A percentile compares a stretch with the other conserved stretches of the same genome.
phyloP scores from a whole-genome alignment of 2,888 invertebrate species.

The Cataglyphis rosenhaueri region DNA sequence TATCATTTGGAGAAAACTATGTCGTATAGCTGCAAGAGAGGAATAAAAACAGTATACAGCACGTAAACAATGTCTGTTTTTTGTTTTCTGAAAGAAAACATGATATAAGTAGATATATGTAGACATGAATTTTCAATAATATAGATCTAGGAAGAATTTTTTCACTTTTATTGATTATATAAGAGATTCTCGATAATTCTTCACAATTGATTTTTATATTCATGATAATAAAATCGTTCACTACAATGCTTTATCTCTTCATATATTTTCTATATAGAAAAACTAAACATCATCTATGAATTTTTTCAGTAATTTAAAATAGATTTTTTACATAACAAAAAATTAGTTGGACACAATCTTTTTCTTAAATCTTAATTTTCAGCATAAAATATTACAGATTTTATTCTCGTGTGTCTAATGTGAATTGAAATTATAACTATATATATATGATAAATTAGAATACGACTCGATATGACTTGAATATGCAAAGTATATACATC shows the following conservation, averaged over 20 bases:
- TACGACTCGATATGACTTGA: constrained; percentile 16
- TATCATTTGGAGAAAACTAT: constrained; percentile 34
- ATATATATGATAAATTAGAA: not conserved
- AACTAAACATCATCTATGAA: not conserved
- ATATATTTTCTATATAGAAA: not conserved
- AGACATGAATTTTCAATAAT: not conserved
- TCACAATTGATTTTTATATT: not conserved
- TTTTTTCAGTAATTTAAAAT: not conserved
- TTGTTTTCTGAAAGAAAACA: not conserved
- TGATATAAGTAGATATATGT: not conserved
- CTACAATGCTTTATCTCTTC: not conserved
- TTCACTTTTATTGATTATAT: not conserved
- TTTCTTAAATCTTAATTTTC: not conserved
- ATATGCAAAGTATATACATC: not conserved
- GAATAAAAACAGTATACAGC: constrained; percentile 1
- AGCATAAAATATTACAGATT: not conserved
- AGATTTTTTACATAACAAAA: not conserved
- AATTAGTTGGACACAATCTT: not conserved
- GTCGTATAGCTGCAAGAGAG: not conserved
- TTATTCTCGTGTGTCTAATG: not conserved
- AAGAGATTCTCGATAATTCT: not conserved
- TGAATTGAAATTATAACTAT: not conserved
- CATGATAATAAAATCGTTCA: not conserved
- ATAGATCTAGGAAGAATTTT: not conserved
- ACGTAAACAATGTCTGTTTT: not conserved